phyloP scores from a whole-genome alignment of 2,797 vertebrate genomes.

The Amblyraja radiata region DNA sequence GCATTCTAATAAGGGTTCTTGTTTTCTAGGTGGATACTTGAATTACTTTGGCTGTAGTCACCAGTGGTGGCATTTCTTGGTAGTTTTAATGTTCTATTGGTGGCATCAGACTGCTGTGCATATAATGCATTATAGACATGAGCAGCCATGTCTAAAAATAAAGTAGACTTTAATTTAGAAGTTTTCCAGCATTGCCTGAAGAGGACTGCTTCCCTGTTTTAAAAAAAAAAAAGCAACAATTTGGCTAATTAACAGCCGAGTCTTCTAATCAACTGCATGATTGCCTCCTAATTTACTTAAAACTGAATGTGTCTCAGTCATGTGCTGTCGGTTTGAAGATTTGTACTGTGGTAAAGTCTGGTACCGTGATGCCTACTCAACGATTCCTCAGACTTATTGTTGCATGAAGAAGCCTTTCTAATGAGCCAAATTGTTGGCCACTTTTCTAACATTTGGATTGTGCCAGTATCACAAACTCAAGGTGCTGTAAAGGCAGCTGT shows the following conservation, averaged over 20 bases:
- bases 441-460: conserved; percentile 34
- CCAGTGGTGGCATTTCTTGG: conserved; percentile 37
- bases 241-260: background rate
- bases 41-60: conserved; percentile 37
- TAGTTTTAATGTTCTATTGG: conserved; percentile 38
- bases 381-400: conserved; percentile 4
- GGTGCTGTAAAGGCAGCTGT: conserved; percentile 13
- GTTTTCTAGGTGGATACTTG: conserved; percentile 37
- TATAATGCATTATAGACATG: conserved; percentile 35
- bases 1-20: conserved; percentile 18
- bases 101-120: conserved; percentile 36
- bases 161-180: background rate
- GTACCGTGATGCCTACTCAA: background rate
- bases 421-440: background rate
- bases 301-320: conserved; percentile 29
- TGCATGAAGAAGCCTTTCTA: conserved; percentile 30
- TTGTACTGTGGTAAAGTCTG: conserved; percentile 8
- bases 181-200: conserved; percentile 22
- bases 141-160: conserved; percentile 36
- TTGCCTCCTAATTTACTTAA: conserved; percentile 31
- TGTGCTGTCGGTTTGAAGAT: conserved; percentile 29
- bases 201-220: conserved; percentile 16
- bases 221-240: background rate
- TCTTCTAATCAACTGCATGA: conserved; percentile 35
- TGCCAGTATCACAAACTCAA: conserved; percentile 20